Evolutionary conservation across 2,797 vertebrate genomes (phyloP).

Genomic region (Pipistrellus nathusii): DNA sequence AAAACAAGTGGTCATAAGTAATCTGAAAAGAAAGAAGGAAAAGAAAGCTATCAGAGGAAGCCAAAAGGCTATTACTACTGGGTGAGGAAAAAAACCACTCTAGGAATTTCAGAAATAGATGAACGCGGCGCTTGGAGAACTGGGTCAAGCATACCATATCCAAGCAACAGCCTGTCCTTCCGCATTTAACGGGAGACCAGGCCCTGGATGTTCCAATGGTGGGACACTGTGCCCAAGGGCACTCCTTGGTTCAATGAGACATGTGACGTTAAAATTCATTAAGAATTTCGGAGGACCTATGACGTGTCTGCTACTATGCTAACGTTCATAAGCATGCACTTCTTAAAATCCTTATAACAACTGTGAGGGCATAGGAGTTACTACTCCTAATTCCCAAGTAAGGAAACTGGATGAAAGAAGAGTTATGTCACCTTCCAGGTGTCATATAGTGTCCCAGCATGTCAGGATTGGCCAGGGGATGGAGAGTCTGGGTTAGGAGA

Average conservation of each 20-base stretch:
- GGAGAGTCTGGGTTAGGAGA: not conserved
- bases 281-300: conserved; percentile 42
- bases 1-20: conserved; percentile 80
- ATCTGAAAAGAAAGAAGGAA: conserved; percentile 58
- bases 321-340: conserved; percentile 31
- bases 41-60: conserved; percentile 56
- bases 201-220: conserved; percentile 49
- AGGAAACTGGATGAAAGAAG: not conserved
- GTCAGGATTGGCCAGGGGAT: not conserved
- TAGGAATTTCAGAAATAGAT: conserved; percentile 34
- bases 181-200: conserved; percentile 30
- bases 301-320: not conserved
- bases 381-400: conserved; percentile 17
- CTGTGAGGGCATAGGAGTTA: not conserved
- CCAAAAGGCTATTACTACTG: conserved; percentile 56
- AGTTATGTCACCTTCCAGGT: not conserved
- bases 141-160: not conserved
- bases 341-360: conserved; percentile 48
- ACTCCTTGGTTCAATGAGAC: conserved; percentile 60
- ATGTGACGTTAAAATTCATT: conserved; percentile 65
- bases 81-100: conserved; percentile 29
- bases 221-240: conserved; percentile 37
- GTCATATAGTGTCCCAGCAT: not conserved
- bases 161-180: conserved; percentile 37
- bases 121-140: conserved; percentile 9